Base-by-base conservation (phyloP, 1,140 invertebrate genomes). In the Cydia amplana region DNA sequence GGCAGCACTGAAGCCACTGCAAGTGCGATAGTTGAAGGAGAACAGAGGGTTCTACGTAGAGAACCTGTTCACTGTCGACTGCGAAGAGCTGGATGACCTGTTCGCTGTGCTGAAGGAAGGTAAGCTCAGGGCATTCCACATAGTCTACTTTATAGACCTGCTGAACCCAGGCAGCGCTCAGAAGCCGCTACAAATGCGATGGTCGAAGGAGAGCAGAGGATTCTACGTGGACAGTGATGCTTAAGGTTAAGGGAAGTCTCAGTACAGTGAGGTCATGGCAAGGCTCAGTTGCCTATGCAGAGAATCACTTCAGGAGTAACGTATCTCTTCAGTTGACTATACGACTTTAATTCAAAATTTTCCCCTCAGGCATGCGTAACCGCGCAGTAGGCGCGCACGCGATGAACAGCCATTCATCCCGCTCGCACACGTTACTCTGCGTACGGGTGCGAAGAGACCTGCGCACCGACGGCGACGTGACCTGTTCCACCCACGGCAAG, bases 211-310 rank as follows among this genome's bases (percentile, higher is more conserved):
- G 87, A 95, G 94, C 9, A 94, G 97, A 65, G 97, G 98, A 4
- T 99, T 99, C 88, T 99, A 98, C 87, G 98, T 99, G 9, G 98
- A 99, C n/a, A n/a, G n/a, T n/a, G n/a, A n/a, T n/a, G n/a, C n/a
- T n/a, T n/a, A n/a, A 9, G 36, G 32, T 6, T 32, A 40, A 40
- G 36, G 1, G 36, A 40, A 40, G 36, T 7, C n/a, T n/a, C n/a
- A n/a, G n/a, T n/a, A n/a, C n/a, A n/a, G n/a, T n/a, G n/a, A n/a
- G n/a, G n/a, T n/a, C n/a, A n/a, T n/a, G n/a, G n/a, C n/a, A n/a
- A n/a, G n/a, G n/a, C n/a, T n/a, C 36, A 40, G 1, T 5, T 32
- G 36, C 9, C 9, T 9, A 9, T 6, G 6, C 7, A 40, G 36
- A 10, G 0, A 10, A 40, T 40, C 36, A 40, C 36, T 40, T 10